Evolutionary conservation across 1,140 invertebrate species (phyloP).

Genomic region (Oncopodura yosiiana): DNA sequence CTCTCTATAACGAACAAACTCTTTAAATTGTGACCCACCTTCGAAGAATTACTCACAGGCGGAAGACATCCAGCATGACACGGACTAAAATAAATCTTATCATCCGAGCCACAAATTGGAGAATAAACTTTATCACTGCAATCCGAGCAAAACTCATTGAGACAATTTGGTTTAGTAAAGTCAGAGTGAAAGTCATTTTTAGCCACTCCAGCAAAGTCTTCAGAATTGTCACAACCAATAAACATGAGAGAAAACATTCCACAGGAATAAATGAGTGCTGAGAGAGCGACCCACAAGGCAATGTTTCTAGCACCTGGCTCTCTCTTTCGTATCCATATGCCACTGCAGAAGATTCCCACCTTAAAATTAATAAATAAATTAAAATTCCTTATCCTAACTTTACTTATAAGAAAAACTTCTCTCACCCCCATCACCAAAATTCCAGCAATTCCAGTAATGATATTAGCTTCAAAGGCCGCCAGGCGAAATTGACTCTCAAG

Average conservation of each 20-base stretch:
- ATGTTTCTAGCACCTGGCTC: slow-evolving; percentile 76
- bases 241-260: slow-evolving; percentile 42
- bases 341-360: slow-evolving; percentile 38
- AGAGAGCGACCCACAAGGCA: slow-evolving; percentile 80
- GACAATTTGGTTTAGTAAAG: slow-evolving; percentile 21
- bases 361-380: too few relatives aligned
- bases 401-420: too few relatives aligned
- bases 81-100: slow-evolving; percentile 72
- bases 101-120: slow-evolving; percentile 57
- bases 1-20: too few relatives aligned
- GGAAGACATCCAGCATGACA: slow-evolving; percentile 71
- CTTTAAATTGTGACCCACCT: background rate
- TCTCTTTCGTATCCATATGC: slow-evolving; percentile 67
- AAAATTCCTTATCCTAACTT: too few relatives aligned
- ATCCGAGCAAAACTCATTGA: slow-evolving; percentile 3
- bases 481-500: slow-evolving; percentile 82
- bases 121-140: slow-evolving; percentile 20
- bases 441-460: slow-evolving; percentile 76
- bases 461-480: slow-evolving; percentile 75
- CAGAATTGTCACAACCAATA: slow-evolving; percentile 23
- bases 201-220: background rate
- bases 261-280: slow-evolving; percentile 71
- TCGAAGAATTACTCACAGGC: background rate
- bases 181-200: too few relatives aligned
- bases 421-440: slow-evolving; percentile 86